Percentiles rank a stretch among this genome's conserved stretches.
Evolutionary conservation across 2,113 vertebrate genomes (phyloP).

Genomic region (Planiliza haematocheilus): DNA sequence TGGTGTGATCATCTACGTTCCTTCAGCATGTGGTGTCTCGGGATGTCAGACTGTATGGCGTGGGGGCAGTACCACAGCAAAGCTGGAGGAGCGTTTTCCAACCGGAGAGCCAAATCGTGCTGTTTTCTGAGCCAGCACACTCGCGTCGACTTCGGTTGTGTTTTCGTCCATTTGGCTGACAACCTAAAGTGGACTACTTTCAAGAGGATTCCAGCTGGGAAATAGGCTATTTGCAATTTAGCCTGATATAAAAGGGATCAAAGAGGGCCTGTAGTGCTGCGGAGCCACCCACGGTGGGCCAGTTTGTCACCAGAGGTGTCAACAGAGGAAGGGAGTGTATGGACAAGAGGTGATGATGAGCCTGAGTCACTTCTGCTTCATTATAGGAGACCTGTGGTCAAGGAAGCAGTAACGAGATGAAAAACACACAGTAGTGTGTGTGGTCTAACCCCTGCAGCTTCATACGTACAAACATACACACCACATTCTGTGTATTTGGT

Average conservation of each 20-base stretch:
- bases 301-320: conserved; percentile 58
- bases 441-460: conserved; percentile 43
- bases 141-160: conserved; percentile 28
- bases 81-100: conserved; percentile 38
- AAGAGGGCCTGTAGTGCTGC: conserved; percentile 10
- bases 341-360: conserved; percentile 41
- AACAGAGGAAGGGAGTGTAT: conserved; percentile 56
- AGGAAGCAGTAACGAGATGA: conserved; percentile 49
- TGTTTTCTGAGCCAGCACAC: conserved; percentile 9
- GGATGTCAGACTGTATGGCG: conserved; percentile 40
- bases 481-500: conserved; percentile 10
- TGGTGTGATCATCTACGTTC: conserved; percentile 29
- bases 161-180: conserved; percentile 43
- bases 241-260: conserved; percentile 35
- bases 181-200: conserved; percentile 18
- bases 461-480: conserved; percentile 16
- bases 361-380: conserved; percentile 37
- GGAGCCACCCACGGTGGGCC: conserved; percentile 60
- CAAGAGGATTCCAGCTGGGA: conserved; percentile 20
- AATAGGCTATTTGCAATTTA: conserved; percentile 13
- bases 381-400: conserved; percentile 23
- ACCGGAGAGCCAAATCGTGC: conserved; percentile 12
- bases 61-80: conserved; percentile 30
- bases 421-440: conserved; percentile 52
- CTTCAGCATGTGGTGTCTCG: conserved; percentile 41